Evolutionary conservation across 2,113 vertebrate genomes (phyloP).

Genomic region (Hyperoodon ampullatus): DNA sequence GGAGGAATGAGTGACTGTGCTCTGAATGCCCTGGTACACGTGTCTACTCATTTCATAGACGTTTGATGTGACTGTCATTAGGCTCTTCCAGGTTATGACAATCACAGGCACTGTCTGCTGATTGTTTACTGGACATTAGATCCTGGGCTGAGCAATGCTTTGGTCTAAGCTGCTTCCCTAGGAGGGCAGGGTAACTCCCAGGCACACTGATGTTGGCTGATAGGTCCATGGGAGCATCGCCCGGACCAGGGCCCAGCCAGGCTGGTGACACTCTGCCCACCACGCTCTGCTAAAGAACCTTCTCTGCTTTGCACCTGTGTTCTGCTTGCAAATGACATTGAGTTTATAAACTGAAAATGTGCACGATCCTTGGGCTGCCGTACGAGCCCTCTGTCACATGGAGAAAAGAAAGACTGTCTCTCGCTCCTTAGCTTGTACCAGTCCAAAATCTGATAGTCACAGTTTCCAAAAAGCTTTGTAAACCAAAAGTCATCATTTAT

Average conservation of each 20-base stretch:
- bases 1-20: accelerated
- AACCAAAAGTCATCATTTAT: neutral
- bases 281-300: accelerated
- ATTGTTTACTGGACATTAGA: accelerated
- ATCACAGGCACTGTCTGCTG: accelerated
- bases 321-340: neutral
- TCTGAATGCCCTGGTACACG: accelerated
- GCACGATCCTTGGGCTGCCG: accelerated
- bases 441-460: neutral
- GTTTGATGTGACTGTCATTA: accelerated
- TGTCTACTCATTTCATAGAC: neutral
- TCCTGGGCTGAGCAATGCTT: accelerated
- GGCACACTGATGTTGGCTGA: neutral
- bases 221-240: accelerated
- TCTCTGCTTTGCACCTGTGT: accelerated
- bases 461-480: neutral
- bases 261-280: accelerated
- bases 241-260: accelerated
- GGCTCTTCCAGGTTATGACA: neutral
- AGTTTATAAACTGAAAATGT: neutral
- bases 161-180: neutral
- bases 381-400: accelerated
- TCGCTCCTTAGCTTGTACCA: accelerated
- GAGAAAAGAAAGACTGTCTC: neutral
- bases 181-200: neutral